Evolutionary conservation across 2,113 vertebrate species (phyloP).

Genomic region (Sakesphorus luctuosus): DNA sequence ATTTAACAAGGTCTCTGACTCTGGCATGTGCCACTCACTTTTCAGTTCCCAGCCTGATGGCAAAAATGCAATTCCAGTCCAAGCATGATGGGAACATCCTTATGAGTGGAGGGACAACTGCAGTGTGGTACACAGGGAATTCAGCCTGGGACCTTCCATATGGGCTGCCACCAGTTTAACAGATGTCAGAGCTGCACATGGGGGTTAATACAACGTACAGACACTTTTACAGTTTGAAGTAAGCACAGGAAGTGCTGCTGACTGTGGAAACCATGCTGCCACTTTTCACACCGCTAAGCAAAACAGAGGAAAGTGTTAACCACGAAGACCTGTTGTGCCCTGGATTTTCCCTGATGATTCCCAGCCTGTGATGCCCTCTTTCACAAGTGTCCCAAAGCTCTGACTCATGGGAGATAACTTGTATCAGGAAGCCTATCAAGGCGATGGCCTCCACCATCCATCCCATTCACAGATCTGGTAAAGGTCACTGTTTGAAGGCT

Average conservation of each 20-base stretch:
- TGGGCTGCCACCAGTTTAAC: background rate
- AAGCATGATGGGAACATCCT: background rate
- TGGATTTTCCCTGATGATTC: background rate
- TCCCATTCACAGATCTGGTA: background rate
- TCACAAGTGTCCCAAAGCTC: background rate
- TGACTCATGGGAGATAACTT: background rate
- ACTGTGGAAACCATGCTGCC: background rate
- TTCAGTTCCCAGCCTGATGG: conserved; percentile 7
- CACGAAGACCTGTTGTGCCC: background rate
- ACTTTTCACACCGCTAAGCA: background rate
- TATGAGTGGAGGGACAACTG: background rate
- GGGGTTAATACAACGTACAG: background rate
- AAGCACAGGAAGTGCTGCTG: background rate
- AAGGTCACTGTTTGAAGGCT: background rate
- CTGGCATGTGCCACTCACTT: conserved; percentile 12
- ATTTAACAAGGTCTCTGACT: background rate
- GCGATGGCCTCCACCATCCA: background rate
- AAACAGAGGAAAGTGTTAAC: background rate
- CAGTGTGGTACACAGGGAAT: background rate
- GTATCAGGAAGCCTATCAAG: background rate
- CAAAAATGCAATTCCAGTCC: conserved; percentile 34
- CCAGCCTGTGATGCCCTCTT: background rate
- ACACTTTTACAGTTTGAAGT: background rate
- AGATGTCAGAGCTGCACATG: background rate
- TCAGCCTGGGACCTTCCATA: background rate